Base-by-base conservation (phyloP, 2,888 invertebrate genomes). In the Choristoneura rosaceana region DNA sequence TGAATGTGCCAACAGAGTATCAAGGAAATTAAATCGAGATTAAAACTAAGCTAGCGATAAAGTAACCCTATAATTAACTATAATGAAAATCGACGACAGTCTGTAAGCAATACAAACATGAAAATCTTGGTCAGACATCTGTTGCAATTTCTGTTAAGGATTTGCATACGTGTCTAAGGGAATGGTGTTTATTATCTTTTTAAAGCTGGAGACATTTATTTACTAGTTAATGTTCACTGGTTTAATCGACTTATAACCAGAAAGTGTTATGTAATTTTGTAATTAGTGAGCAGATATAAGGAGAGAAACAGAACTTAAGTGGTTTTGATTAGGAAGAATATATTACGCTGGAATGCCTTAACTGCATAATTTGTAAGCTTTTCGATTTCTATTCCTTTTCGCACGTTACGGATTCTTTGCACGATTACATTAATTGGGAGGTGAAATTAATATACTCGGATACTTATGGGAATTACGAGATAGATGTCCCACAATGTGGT, bases 81-180 rank as follows among this genome's bases (percentile, higher is more conserved):
- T 17, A 73, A 69, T 69, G 52, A 73, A 69, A 69, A 15, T 73
- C 15, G 41, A 45, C 63, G 59, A 59, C 33, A 17, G 41, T 25
- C 15, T 15, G 38, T 45, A 69, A 62, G 67, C 62, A 63, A 71
- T 59, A 58, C 60, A 71, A 71, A 67, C 60, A 63, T 62, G 63
- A 67, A 69, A 61, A 67, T 52, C 66, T 66, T 74, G 71, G 17
- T 64, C 71, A 58, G 66, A 70, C 70, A 25, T 69, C 65, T 75
- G 69, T 59, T 74, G 76, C 73, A 76, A 76, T 75, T 73, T 64
- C 69, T 76, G 68, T 75, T 74, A 73, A 34, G 47, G 63, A 50
- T 76, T 76, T 75, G 74, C 69, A 76, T 77, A 74, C 74, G 61
- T 74, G 75, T 64, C 70, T 45, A 63, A 45, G 64, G 41, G 68